Evolutionary conservation across 2,797 vertebrate genomes (phyloP).

Genomic region (Loriculus beryllinus): DNA sequence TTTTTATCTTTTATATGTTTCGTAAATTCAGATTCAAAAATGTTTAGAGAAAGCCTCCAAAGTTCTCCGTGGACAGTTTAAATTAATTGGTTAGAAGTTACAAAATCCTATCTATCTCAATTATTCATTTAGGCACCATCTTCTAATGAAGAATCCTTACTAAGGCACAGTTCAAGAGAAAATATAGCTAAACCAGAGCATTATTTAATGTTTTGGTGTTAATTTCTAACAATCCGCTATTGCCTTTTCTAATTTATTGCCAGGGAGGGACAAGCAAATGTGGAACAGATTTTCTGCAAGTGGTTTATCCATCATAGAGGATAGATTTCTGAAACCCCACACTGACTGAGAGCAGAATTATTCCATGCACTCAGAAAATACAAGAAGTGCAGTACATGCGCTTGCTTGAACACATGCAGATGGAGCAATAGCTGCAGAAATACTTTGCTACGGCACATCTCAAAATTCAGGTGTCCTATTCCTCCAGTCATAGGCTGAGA

Average conservation of each 20-base stretch:
- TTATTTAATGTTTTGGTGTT: background rate
- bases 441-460: background rate
- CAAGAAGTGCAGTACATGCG: accelerated
- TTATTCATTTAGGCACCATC: background rate
- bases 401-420: background rate
- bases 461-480: background rate
- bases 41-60: background rate
- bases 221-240: background rate
- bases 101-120: background rate
- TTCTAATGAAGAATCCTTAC: background rate
- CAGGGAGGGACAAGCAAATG: background rate
- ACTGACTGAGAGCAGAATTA: background rate
- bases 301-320: conserved; percentile 3
- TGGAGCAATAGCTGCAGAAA: background rate
- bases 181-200: background rate
- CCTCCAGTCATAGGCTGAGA: background rate
- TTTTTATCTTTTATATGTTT: background rate
- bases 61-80: background rate
- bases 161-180: background rate
- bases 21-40: background rate
- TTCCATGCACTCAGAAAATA: background rate
- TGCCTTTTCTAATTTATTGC: conserved; percentile 10
- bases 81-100: background rate
- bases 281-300: conserved; percentile 20
- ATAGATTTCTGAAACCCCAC: background rate